Base-by-base conservation (phyloP, 2,797 vertebrate species). In the Notolepis coatsorum region DNA sequence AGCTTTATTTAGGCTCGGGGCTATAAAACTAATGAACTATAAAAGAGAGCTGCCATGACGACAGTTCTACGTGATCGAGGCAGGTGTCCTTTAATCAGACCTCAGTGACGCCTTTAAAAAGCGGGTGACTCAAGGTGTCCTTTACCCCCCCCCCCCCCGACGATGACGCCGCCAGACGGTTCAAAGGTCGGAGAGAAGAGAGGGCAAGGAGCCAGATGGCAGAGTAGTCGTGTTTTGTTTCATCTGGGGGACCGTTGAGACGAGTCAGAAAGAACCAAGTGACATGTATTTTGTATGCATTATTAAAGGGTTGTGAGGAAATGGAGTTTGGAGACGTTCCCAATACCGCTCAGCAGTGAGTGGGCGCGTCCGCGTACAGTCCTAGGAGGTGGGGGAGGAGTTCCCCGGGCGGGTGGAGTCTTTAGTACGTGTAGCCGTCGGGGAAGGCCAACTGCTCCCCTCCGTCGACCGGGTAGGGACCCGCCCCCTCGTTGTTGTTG, bases 381-480 rank as follows among this genome's bases (percentile, higher is more conserved):
- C 20, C 25, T n/a, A n/a, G n/a, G n/a, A n/a, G n/a, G n/a, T n/a
- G n/a, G n/a, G n/a, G n/a, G n/a, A n/a, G n/a, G n/a, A 48, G 55
- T 35, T n/a, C 47, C 43, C 56, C 47, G 9, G 51, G 43, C 51
- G 15, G 52, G 45, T 17, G 12, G 53, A 37, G 50, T 61, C n/a
- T n/a, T 93, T 93, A 97, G 90, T 95, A 97, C 0, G 92, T 84
- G 0, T 95, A 98, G 87, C 89, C 84, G 47, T 98, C 96, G 0
- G 94, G 92, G 28, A 50, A 50, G 15, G n/a, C 48, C 8, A 50
- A 93, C 73, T 91, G 95, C 77, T 96, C 96, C 57, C 85, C 77
- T 68, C 92, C 74, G 0, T 98, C 95, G 6, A 92, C 83, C 24
- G 93, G 90, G 86, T 94, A 97, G 0, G 92, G 91, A 0, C 93